Base-by-base conservation (phyloP, 2,113 vertebrate genomes). In the Pholis gunnellus region DNA sequence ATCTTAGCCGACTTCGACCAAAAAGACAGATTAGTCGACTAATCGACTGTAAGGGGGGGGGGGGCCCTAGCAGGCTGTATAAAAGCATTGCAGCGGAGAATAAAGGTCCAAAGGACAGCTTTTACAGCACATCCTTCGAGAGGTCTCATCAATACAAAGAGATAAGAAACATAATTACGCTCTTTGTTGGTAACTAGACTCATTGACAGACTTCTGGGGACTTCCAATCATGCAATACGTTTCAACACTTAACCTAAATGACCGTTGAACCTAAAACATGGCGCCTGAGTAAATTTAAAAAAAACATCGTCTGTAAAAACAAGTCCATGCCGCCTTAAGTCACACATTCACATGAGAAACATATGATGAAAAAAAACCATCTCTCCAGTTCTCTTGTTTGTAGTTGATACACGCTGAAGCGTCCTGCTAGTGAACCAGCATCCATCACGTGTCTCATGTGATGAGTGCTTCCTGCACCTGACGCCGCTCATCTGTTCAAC, bases 71-170 rank as follows among this genome's bases (percentile, higher is more conserved):
- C 0, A 27, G 71, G 77, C 82, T 81, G 67, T 88, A 72, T 83
- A 88, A 81, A 59, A 73, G 56, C 40, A 81, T 87, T 89, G 78
- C 84, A 72, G 83, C 57, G 46, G 82, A 81, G 50, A 64, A 67
- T 83, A 88, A 46, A 88, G 86, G 93, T 92, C 79, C 91, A 93
- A 94, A 94, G 78, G 80, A 76, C 2, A 64, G 63, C 34, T 80
- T 92, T 94, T 92, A 93, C 60, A 57, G 50, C 59, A 42, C 80
- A 50, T 54, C 46, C 48, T 60, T 61, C 18, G 34, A 59, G 68
- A 72, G 18, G 68, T 38, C 81, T 85, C 86, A 89, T 90, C 86
- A 85, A 79, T 42, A 65, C 42, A n/a, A 9, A 22, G 48, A 78
- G 86, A 92, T 92, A 92, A 85, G 57, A 27, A 27, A 63, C 81